Conservation (phyloP, 2,888 invertebrate species). For the Tetranychus truncatus region DNA sequence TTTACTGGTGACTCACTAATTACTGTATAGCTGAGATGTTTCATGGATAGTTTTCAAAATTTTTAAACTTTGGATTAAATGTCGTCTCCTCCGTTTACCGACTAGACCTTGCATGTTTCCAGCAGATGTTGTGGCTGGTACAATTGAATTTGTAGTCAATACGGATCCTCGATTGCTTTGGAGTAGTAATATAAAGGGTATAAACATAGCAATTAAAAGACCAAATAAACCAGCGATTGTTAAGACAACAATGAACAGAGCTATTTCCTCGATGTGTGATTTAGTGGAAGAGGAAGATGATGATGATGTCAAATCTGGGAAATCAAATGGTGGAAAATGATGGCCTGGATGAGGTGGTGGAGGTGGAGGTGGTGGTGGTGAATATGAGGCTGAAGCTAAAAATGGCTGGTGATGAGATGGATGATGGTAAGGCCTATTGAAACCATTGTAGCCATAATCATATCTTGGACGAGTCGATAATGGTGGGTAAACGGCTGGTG, state of each 20-base stretch:
- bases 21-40: background rate
- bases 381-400: background rate
- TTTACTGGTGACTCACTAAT: background rate
- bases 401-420: background rate
- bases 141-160: background rate
- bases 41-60: background rate
- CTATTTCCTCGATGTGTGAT: slow-evolving; percentile 12
- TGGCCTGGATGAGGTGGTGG: background rate
- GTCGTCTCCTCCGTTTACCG: background rate
- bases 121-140: background rate
- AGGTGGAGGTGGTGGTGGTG: background rate
- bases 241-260: slow-evolving; percentile 14
- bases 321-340: background rate
- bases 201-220: slow-evolving; percentile 15
- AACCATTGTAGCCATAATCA: background rate
- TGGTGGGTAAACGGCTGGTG: background rate
- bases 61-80: background rate
- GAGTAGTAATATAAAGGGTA: slow-evolving; percentile 14
- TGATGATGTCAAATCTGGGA: background rate
- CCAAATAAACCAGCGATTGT: slow-evolving; percentile 18
- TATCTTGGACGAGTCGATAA: background rate
- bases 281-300: background rate
- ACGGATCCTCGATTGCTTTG: background rate
- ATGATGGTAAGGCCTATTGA: background rate
- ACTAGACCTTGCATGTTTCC: background rate